Evolutionary conservation across 2,797 vertebrate genomes (phyloP), one percentile per base, ranked within the genome.

Genomic region (Setipinna tenuifilis): DNA sequence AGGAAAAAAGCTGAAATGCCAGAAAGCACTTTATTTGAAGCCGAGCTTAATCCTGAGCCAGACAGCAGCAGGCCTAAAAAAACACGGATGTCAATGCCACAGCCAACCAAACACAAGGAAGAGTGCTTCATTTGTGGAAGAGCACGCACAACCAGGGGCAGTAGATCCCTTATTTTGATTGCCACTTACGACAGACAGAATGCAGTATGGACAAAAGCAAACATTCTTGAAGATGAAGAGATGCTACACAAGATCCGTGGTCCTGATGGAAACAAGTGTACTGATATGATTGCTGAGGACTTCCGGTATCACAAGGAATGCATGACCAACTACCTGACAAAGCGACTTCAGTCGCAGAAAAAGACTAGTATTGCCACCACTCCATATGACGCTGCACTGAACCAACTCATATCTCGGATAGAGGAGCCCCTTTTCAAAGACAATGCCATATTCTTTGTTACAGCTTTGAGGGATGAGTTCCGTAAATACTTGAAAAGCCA

Each of bases 1-100:
- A n/a, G n/a, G n/a, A n/a, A n/a, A n/a, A n/a, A n/a, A 75, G 31
- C 68, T 83, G 83, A 16, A 84, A 84, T 50, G 83, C 61, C 17
- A 83, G 82, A 71, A 50, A 41, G 61, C 62, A 75, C 62, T 83
- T 59, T 6, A 21, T 7, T 11, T 65, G 21, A 65, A 65, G 61
- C 61, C 23, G 25, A 23, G 25, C 35, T 46, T 61, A 44, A n/a
- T n/a, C n/a, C n/a, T n/a, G n/a, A n/a, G n/a, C n/a, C n/a, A n/a
- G n/a, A n/a, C n/a, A n/a, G n/a, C 50, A n/a, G 62, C 61, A 83
- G 61, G n/a, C 50, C 50, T 31, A 81, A n/a, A 82, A 82, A 82
- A 82, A 82, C 44, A 57, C 48, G 48, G 81, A 25, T 54, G n/a
- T 57, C 81, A 82, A 54, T 82, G 48, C 17, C 50, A 23, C 81